Evolutionary conservation across 1,140 invertebrate genomes (phyloP).

Genomic region (Drosophila pectinifera): DNA sequence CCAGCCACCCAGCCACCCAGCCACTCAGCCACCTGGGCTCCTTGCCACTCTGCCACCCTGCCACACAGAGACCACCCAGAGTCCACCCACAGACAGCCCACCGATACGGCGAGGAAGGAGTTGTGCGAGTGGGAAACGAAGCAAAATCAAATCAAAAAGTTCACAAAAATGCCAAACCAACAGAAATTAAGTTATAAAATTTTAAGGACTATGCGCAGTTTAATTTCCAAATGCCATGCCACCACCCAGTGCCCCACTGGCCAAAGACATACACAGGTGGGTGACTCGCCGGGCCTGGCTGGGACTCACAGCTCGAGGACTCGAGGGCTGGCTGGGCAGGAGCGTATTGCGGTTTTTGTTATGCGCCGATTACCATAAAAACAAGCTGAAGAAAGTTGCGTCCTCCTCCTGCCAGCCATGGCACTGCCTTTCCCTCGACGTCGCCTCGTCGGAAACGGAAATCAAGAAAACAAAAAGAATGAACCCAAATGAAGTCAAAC

Average conservation of each 20-base stretch:
- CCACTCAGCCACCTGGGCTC: conserved; percentile 13
- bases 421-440: conserved; percentile 2
- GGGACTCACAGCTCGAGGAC: conserved; percentile 3
- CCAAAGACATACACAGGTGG: conserved; percentile 53
- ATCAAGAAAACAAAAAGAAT: conserved; percentile 82
- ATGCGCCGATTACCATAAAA: conserved; percentile 76
- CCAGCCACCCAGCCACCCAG: too few species aligned
- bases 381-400: conserved; percentile 66
- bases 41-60: neutral
- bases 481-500: conserved; percentile 75
- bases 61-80: conserved; percentile 9
- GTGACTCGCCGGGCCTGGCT: conserved; percentile 9
- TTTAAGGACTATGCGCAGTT: conserved; percentile 78
- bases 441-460: conserved; percentile 66
- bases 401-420: conserved; percentile 12
- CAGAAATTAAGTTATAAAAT: conserved; percentile 83
- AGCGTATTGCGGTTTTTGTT: conserved; percentile 53
- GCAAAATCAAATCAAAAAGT: conserved; percentile 80
- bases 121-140: conserved; percentile 49
- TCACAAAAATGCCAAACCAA: conserved; percentile 79
- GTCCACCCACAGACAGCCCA: conserved; percentile 4
- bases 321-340: conserved; percentile 35
- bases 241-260: conserved; percentile 18
- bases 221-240: conserved; percentile 79
- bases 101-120: conserved; percentile 37